Evolutionary conservation across 2,113 vertebrate genomes (phyloP), one percentile per base, ranked within the genome.

Genomic region (Brachirus orientalis): DNA sequence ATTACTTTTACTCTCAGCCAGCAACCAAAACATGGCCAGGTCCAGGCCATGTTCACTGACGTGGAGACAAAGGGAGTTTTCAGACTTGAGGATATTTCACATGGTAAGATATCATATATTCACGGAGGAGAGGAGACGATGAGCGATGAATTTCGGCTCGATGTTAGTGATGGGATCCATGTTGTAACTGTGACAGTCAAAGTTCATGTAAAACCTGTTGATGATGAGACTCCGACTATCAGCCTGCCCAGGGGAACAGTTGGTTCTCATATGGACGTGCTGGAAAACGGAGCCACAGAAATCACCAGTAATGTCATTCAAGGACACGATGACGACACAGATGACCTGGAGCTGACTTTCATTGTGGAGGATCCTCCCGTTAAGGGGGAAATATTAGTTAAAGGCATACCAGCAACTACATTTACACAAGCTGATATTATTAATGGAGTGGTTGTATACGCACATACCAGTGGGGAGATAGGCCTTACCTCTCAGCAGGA

Each of bases 361-460:
- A 93, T 96, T 33, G 85, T 99, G 43, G 95, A 97, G 81, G 90
- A 94, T 51, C 84, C 92, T 6, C 97, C 97, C 14, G 71, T 63
- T 1, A 74, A 91, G 63, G 97, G 97, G 20, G 94, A 92, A 79
- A 95, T 99, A 67, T 68, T 98, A 19, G 93, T 98, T 11, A 94
- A 91, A 73, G 96, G 96, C 1, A 71, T 91, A 1, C 95, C 94
- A 3, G 89, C 93, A 8, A 89, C 87, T 35, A 93, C 90, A 17
- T 99, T 99, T 81, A 95, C 95, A 7, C 97, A 98, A 77, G 94
- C 90, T 28, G 95, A 99, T 53, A 84, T 99, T 12, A 93, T 98
- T 48, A 95, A 95, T 48, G 97, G 97, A 3, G 83, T 92, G 44
- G 96, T 98, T 0, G 89, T 94, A 3, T 99, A 98, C 41, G 89